These are phyloP conservation scores for Hemicentrotus pulcherrimus DNA, from an alignment of 35 echinoderm and acorn worm genomes.

Conservation along the genomic window DNA sequence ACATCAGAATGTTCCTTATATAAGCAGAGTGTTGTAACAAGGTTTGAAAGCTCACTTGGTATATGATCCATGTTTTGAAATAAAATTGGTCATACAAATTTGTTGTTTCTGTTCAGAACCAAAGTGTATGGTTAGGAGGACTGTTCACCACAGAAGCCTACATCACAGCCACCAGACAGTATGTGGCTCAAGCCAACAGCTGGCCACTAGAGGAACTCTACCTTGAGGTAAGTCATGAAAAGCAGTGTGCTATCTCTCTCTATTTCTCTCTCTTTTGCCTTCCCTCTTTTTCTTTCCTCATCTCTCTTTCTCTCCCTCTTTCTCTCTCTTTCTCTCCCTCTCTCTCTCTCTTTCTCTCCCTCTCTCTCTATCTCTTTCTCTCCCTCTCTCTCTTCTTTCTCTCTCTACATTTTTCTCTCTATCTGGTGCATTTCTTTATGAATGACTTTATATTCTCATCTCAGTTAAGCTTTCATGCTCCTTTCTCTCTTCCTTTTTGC, in stretches of 20 bases:
- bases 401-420: too few relatives aligned
- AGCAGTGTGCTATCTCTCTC: background rate
- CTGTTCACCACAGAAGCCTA: conserved; percentile 95
- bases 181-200: conserved; percentile 97
- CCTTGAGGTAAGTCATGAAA: conserved; percentile 68
- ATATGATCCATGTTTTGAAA: too few relatives aligned
- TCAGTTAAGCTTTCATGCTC: too few relatives aligned
- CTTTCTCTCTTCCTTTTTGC: too few relatives aligned
- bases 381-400: too few relatives aligned
- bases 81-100: too few relatives aligned
- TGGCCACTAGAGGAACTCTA: conserved; percentile 96
- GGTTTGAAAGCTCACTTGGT: too few relatives aligned
- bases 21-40: too few relatives aligned
- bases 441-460: too few relatives aligned
- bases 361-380: background rate
- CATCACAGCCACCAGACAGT: conserved; percentile 95
- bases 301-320: background rate
- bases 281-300: background rate
- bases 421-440: too few relatives aligned
- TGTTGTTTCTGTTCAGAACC: conserved; percentile 58
- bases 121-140: conserved; percentile 91
- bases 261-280: background rate
- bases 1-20: too few relatives aligned
- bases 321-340: background rate
- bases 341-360: background rate